Conservation (phyloP, 2,797 vertebrate genomes). For the Sebastes cheni region DNA sequence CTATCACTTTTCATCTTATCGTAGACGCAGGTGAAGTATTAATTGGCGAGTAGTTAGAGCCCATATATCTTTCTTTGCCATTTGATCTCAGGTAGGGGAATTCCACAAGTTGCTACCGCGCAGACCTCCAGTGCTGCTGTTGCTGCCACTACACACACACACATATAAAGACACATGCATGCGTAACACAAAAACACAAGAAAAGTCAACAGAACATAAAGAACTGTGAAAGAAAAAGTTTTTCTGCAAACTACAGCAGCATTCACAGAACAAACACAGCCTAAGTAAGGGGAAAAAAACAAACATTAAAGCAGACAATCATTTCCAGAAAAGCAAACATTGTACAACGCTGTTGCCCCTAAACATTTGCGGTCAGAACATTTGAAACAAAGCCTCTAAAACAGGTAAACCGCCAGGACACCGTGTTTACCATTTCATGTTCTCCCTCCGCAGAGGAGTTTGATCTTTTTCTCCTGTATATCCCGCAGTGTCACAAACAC, state of each 20-base stretch:
- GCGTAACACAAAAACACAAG: background rate
- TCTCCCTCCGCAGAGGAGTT: constrained; percentile 68
- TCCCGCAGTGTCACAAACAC: constrained; percentile 81
- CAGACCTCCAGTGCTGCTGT: constrained; percentile 75
- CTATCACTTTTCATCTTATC: constrained; percentile 56
- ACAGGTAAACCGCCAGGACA: constrained; percentile 76
- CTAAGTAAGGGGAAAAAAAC: background rate
- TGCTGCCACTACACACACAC: constrained; percentile 3
- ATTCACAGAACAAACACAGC: constrained; percentile 42
- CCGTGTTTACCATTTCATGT: constrained; percentile 75
- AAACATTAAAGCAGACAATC: constrained; percentile 64
- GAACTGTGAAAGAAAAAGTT: constrained; percentile 47
- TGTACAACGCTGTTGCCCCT: constrained; percentile 58
- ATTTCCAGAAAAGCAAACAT: constrained; percentile 73
- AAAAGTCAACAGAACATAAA: constrained; percentile 17
- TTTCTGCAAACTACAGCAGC: constrained; percentile 66
- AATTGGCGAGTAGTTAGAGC: constrained; percentile 78
- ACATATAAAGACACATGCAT: background rate
- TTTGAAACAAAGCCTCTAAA: constrained; percentile 72
- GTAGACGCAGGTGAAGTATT: constrained; percentile 77
- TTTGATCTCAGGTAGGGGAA: constrained; percentile 86
- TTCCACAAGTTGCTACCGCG: constrained; percentile 86
- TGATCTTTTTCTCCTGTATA: constrained; percentile 79
- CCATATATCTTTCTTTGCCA: constrained; percentile 68
- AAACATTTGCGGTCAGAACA: constrained; percentile 73